These are phyloP conservation scores for Papilio polytes DNA, from an alignment of 1,140 invertebrate species.

Conservation along the genomic window DNA sequence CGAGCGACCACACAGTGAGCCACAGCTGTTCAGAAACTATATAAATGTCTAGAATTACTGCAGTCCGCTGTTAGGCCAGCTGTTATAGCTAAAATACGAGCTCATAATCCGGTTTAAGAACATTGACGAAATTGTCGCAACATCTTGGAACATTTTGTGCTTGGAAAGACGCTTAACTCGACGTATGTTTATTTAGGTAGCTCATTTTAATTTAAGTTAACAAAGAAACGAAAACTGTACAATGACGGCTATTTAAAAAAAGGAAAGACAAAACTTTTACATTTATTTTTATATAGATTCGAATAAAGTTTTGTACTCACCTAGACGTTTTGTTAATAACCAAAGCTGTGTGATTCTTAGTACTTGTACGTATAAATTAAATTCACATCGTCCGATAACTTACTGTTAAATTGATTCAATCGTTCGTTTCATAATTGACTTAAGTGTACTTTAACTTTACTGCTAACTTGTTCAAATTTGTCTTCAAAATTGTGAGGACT, in stretches of 20 bases:
- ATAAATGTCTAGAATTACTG: slow-evolving; percentile 22
- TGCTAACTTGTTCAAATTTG: not conserved
- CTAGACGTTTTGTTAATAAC: not conserved
- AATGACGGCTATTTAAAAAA: not conserved
- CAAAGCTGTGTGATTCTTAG: not conserved
- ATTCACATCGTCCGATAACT: not conserved
- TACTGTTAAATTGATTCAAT: not conserved
- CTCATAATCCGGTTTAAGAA: slow-evolving; percentile 8
- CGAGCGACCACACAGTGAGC: slow-evolving; percentile 10
- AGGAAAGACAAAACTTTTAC: not conserved
- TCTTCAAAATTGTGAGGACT: not conserved
- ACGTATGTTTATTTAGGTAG: not conserved
- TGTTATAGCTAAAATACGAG: slow-evolving; percentile 18
- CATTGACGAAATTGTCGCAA: slow-evolving; percentile 5
- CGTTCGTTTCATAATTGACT: not conserved
- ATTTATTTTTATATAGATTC: not conserved
- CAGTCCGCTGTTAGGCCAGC: slow-evolving; percentile 9
- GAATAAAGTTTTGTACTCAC: not conserved
- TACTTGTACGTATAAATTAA: not conserved
- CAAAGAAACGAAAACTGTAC: not conserved
- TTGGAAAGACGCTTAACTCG: not conserved
- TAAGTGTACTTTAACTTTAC: not conserved
- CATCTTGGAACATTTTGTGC: not conserved
- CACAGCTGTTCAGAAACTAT: slow-evolving; percentile 20
- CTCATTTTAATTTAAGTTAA: not conserved